phyloP scores from a whole-genome alignment of 2,888 invertebrate species.

The Altica lythri region DNA sequence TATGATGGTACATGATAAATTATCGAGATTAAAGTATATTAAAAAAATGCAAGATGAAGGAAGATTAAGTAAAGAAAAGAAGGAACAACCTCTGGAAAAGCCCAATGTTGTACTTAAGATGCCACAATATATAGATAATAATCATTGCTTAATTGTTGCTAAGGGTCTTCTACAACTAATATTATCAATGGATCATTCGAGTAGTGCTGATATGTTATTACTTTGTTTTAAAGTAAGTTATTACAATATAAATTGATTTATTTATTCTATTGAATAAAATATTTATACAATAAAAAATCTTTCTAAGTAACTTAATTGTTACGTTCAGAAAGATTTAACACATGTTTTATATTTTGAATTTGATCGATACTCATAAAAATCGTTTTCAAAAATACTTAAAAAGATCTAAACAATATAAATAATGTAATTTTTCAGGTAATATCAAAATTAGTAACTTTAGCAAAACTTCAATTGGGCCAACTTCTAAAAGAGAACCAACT shows the following conservation, averaged over 20 bases:
- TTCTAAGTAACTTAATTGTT: too few species aligned
- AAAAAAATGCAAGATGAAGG: slow-evolving; percentile 36
- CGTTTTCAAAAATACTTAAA: too few species aligned
- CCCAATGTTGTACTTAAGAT: slow-evolving; percentile 38
- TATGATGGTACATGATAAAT: slow-evolving; percentile 35
- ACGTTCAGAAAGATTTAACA: too few species aligned
- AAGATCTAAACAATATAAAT: too few species aligned
- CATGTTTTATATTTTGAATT: too few species aligned
- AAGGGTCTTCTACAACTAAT: slow-evolving; percentile 78
- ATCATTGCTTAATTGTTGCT: slow-evolving; percentile 73
- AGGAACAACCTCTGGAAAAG: slow-evolving; percentile 30
- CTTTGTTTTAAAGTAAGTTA: slow-evolving; percentile 78
- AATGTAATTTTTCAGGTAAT: slow-evolving; percentile 66
- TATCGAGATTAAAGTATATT: slow-evolving; percentile 35
- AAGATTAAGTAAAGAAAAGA: slow-evolving; percentile 29
- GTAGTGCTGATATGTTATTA: slow-evolving; percentile 83
- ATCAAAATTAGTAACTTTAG: slow-evolving; percentile 77
- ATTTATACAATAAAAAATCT: too few species aligned
- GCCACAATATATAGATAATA: slow-evolving; percentile 58
- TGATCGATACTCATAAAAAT: too few species aligned
- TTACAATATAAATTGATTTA: slow-evolving; percentile 4
- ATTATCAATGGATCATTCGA: slow-evolving; percentile 80
- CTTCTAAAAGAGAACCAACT: slow-evolving; percentile 80
- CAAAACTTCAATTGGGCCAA: slow-evolving; percentile 78
- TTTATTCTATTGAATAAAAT: too few species aligned